Conservation (phyloP, 2,113 vertebrate species). For the Bombycilla garrulus region DNA sequence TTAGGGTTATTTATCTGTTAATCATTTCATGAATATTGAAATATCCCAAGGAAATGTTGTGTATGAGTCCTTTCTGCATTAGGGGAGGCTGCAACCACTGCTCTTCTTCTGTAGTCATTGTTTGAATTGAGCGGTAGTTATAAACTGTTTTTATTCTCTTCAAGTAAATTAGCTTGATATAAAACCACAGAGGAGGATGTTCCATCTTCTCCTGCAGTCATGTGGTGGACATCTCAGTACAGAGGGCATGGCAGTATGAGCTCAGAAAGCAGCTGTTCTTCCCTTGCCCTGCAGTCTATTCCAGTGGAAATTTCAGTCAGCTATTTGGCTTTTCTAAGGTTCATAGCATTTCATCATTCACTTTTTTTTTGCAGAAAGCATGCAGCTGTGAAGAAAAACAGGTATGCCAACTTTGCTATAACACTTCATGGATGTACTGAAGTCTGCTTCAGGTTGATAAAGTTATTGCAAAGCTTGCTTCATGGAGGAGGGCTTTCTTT, state of each 20-base stretch:
- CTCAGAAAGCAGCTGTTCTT: neutral
- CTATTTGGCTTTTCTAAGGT: neutral
- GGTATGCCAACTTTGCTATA: neutral
- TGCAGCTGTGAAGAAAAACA: neutral
- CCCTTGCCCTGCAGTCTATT: neutral
- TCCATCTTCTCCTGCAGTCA: neutral
- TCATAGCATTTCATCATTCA: neutral
- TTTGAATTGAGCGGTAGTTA: neutral
- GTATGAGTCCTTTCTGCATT: neutral
- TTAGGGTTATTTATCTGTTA: neutral
- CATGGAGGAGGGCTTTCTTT: neutral
- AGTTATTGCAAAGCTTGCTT: neutral
- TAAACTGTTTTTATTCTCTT: neutral
- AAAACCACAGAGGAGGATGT: neutral
- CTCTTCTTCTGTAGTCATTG: neutral
- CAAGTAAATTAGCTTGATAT: neutral
- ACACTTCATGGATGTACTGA: accelerated
- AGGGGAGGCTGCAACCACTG: neutral
- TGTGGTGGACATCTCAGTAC: neutral
- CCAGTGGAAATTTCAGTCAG: neutral
- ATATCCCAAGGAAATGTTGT: neutral
- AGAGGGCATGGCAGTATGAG: neutral
- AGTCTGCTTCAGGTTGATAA: neutral
- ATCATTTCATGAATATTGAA: neutral
- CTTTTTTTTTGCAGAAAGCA: neutral